Base-by-base conservation (phyloP, 2,797 vertebrate genomes). In the Microtus obscurus region DNA sequence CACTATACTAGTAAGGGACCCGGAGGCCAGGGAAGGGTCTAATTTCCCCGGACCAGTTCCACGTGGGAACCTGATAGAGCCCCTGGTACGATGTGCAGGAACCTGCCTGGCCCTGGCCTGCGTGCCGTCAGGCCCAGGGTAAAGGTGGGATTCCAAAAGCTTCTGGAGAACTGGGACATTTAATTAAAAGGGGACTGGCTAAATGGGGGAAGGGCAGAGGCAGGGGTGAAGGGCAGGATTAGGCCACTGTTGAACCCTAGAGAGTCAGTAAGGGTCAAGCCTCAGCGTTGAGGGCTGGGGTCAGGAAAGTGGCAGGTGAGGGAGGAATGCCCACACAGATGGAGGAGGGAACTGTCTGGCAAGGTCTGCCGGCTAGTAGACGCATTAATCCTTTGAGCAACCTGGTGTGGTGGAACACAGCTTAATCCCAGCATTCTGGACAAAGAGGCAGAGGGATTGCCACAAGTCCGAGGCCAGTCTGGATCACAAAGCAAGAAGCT, bases 181-280 rank as follows among this genome's bases (percentile, higher is more conserved):
- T 63, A 51, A 74, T 77, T 59, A 61, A 79, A 65, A 71, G 1
- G 23, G 34, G 7, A 2, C 43, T 29, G 23, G 14, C 12, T 27
- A 53, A 48, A 6, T 59, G n/a, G 31, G 23, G 71, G 13, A 73
- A 16, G 56, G 67, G 51, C 9, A 2, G 21, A 3, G 7, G 65
- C 83, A 65, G 85, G 85, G 71, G 87, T 61, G 67, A 87, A 74
- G 95, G 85, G 67, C 85, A 48, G 71, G 78, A 27, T 74, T 65
- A 37, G 73, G 69, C 63, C 76, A 9, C 16, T 4, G 53, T 10
- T 82, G 82, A 80, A 53, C 29, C 12, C 0, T 6, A 34, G n/a
- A 90, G 48, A 61, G 74, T n/a, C 13, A 51, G n/a, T 23, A 74
- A 83, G 80, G 17, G 79, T 82, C 23, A 87, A 73, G 65, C 65